Percentiles rank a stretch among this genome's conserved stretches.
Conservation (phyloP, 2,888 invertebrate genomes). For the Rhagonycha fulva region DNA sequence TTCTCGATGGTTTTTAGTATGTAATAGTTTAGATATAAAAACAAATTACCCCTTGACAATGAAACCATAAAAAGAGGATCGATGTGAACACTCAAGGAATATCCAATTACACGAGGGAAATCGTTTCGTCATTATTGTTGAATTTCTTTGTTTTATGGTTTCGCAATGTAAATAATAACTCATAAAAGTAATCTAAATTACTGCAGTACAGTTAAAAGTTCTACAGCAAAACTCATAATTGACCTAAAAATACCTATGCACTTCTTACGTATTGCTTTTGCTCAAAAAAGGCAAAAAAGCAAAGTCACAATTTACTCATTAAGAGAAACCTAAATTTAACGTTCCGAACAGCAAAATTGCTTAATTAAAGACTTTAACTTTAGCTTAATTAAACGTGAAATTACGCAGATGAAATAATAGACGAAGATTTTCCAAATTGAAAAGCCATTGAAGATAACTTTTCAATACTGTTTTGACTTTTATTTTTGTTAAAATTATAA, state of each 20-base stretch:
- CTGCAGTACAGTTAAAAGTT: background rate
- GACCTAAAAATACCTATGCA: background rate
- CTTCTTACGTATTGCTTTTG: background rate
- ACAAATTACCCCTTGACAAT: constrained; percentile 12
- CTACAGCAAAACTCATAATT: background rate
- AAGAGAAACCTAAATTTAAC: background rate
- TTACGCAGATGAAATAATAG: background rate
- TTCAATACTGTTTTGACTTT: background rate
- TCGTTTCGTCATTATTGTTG: constrained; percentile 16
- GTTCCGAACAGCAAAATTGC: background rate
- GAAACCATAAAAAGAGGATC: constrained; percentile 13
- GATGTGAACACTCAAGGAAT: constrained; percentile 13
- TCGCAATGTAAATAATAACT: constrained; percentile 5
- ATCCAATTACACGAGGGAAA: constrained; percentile 20
- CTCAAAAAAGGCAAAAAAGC: background rate
- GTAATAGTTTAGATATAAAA: constrained; percentile 4
- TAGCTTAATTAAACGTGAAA: background rate
- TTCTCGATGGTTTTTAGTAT: background rate
- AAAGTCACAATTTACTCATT: background rate
- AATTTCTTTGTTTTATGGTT: constrained; percentile 12
- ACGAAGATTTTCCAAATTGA: background rate
- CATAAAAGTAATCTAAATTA: background rate
- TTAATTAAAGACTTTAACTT: background rate
- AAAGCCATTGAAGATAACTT: background rate
- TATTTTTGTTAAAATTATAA: too few species aligned